phyloP scores from a whole-genome alignment of 2,797 vertebrate species.

The Carcharodon carcharias region DNA sequence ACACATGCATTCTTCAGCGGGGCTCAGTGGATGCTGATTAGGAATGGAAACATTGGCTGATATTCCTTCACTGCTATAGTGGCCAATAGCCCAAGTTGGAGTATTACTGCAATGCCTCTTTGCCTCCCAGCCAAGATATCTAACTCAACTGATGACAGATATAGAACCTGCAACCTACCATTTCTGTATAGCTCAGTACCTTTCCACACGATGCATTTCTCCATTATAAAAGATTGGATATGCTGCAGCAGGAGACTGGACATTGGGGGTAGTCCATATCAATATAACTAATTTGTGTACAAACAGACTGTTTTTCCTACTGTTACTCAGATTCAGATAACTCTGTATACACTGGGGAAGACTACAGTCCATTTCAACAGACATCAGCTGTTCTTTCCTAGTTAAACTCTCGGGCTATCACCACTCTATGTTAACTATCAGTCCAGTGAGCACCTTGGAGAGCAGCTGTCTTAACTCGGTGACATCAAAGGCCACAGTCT shows the following conservation, averaged over 20 bases:
- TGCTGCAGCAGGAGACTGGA: background rate
- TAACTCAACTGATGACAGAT: background rate
- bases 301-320: background rate
- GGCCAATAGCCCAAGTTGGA: background rate
- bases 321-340: background rate
- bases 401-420: background rate
- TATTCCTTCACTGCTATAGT: background rate
- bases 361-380: background rate
- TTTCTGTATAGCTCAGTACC: background rate
- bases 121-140: background rate
- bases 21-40: background rate
- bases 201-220: background rate
- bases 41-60: background rate
- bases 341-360: background rate
- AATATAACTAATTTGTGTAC: background rate
- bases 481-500: constrained; percentile 20
- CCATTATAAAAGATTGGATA: background rate
- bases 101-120: background rate
- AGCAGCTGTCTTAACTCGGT: constrained; percentile 9
- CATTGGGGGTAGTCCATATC: background rate
- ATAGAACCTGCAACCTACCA: background rate
- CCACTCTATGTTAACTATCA: constrained; percentile 12
- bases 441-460: constrained; percentile 5
- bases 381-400: constrained; percentile 12
- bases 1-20: background rate